Conservation (phyloP, 2,888 invertebrate species). For the Mythimna pallens region DNA sequence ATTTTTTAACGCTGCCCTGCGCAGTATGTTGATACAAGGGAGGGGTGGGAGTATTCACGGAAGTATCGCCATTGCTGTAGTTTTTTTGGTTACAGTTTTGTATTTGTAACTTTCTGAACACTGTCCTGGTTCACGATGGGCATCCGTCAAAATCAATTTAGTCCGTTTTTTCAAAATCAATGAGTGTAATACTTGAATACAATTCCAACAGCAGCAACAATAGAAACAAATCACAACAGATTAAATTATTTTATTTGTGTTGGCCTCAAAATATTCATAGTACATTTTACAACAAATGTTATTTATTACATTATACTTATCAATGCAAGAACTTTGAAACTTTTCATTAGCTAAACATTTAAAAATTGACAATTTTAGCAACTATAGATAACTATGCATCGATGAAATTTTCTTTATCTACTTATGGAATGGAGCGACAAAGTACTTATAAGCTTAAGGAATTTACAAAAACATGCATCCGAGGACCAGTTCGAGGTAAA, state of each 20-base stretch:
- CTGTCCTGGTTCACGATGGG: too few relatives aligned
- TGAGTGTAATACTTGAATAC: not conserved
- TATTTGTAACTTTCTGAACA: too few relatives aligned
- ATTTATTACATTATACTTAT: constrained; percentile 82
- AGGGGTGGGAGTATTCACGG: too few relatives aligned
- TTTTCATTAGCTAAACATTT: constrained; percentile 85
- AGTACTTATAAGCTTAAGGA: constrained; percentile 31
- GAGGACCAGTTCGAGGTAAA: constrained; percentile 58
- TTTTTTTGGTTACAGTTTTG: too few relatives aligned
- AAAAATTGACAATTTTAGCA: constrained; percentile 88
- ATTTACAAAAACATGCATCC: constrained; percentile 52
- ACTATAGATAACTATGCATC: constrained; percentile 61
- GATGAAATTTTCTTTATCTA: constrained; percentile 49
- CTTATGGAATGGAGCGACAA: constrained; percentile 36
- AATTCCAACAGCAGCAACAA: constrained; percentile 41
- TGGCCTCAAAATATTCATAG: constrained; percentile 88
- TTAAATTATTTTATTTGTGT: constrained; percentile 87
- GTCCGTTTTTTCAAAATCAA: too few relatives aligned
- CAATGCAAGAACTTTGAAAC: constrained; percentile 83
- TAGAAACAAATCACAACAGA: constrained; percentile 76
- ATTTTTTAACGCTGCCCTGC: too few relatives aligned
- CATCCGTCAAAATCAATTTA: too few relatives aligned
- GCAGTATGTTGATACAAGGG: too few relatives aligned
- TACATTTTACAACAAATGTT: constrained; percentile 89
- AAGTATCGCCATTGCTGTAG: not conserved